phyloP scores from a whole-genome alignment of 1,140 invertebrate genomes.

The Pinna nobilis region DNA sequence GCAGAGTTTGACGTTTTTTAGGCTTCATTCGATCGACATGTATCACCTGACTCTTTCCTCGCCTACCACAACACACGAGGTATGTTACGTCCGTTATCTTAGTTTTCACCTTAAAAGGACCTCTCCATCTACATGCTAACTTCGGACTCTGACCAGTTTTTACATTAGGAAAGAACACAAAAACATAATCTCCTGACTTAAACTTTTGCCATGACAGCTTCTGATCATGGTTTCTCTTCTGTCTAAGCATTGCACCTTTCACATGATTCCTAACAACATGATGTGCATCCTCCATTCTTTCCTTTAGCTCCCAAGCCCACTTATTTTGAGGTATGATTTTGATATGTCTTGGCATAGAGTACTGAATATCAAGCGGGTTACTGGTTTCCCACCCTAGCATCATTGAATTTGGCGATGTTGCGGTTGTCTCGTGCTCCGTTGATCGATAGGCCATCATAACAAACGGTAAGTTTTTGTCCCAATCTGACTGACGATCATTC shows the following conservation, averaged over 20 bases:
- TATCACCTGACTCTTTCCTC: conserved; percentile 2
- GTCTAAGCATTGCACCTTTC: background rate
- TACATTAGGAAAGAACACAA: conserved; percentile 19
- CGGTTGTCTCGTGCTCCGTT: conserved; percentile 26
- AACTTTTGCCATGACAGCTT: background rate
- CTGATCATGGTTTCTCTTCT: conserved; percentile 19
- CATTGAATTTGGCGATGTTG: conserved; percentile 32
- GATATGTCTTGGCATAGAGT: background rate
- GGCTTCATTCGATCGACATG: conserved; percentile 4
- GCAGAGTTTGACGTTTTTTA: too few relatives aligned
- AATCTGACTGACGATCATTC: conserved; percentile 27
- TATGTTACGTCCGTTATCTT: conserved; percentile 4
- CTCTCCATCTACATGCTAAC: conserved; percentile 10
- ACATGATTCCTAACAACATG: conserved; percentile 9
- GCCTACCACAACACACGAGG: conserved; percentile 6
- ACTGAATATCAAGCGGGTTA: conserved; percentile 22
- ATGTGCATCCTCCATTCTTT: conserved; percentile 23
- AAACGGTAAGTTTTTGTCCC: conserved; percentile 36
- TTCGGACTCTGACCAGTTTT: conserved; percentile 3
- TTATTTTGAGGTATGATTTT: conserved; percentile 18
- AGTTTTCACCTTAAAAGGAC: conserved; percentile 6
- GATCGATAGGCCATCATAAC: conserved; percentile 35
- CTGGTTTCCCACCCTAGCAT: conserved; percentile 41
- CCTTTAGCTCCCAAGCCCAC: conserved; percentile 17
- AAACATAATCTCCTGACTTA: conserved; percentile 11